Conservation (phyloP, 1,140 invertebrate genomes). For the Condylostylus longicornis region DNA sequence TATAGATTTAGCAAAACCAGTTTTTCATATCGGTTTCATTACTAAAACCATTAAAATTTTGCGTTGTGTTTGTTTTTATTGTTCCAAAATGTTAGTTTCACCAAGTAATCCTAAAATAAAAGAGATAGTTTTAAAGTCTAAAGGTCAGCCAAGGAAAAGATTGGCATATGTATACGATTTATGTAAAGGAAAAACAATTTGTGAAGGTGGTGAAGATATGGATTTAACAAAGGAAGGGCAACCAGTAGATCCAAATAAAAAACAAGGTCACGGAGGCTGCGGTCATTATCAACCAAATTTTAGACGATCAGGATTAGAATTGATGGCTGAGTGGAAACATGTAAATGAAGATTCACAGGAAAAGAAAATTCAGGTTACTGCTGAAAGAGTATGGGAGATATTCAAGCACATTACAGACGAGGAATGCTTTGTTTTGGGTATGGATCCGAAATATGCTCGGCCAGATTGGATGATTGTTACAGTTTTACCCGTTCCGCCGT, state of each 20-base stretch:
- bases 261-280: conserved; percentile 84
- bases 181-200: conserved; percentile 96
- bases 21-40: conserved; percentile 96
- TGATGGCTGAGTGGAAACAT: conserved; percentile 95
- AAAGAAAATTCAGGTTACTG: conserved; percentile 81
- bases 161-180: conserved; percentile 93
- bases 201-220: conserved; percentile 97
- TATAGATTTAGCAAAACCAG: conserved; percentile 94
- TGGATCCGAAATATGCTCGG: conserved; percentile 88
- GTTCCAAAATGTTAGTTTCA: conserved; percentile 87
- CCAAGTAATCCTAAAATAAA: conserved; percentile 95
- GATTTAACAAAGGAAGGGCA: conserved; percentile 64
- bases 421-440: conserved; percentile 87
- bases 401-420: conserved; percentile 96
- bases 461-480: conserved; percentile 99
- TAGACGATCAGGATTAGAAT: conserved; percentile 71
- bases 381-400: conserved; percentile 92
- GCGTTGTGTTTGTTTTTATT: conserved; percentile 94
- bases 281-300: conserved; percentile 94
- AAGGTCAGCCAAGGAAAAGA: conserved; percentile 89
- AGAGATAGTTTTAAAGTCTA: conserved; percentile 91
- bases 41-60: conserved; percentile 95
- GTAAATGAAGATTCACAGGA: conserved; percentile 96
- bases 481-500: conserved; percentile 90
- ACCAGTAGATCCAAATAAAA: conserved; percentile 41